Base-by-base conservation (phyloP, 1,140 invertebrate genomes). In the Holotrichia oblita region DNA sequence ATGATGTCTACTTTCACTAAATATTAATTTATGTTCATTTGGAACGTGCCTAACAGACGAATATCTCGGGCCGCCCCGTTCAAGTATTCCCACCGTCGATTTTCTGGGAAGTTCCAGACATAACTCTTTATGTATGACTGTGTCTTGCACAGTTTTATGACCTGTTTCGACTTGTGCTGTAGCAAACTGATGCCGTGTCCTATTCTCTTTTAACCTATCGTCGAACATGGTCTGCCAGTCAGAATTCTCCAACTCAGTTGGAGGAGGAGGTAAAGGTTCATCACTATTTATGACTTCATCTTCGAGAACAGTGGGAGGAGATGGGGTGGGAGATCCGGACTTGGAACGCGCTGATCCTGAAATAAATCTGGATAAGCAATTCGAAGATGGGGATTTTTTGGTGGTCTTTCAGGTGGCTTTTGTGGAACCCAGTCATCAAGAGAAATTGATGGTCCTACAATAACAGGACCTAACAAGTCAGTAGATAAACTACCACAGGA, bases 361-460 rank as follows among this genome's bases (percentile, higher is more conserved):
- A 86, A 87, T 20, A 87, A 81, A 80, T 87, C 87, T 0, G 87
- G 87, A 82, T 86, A 89, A 14, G 87, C 88, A 34, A 86, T 88
- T 82, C 92, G 84, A n/a, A 93, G 83, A 82, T 94, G 92, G 0
- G 93, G 93, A 85, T 94, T 94, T 86, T 95, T 95, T 6, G 90
- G 90, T 44, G 90, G 90, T 44, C 89, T 80, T 82, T 94, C 94
- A 1, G 94, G 94, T 0, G 89, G 89, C 64, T 88, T 82, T 81
- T 95, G 93, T 0, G 94, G 94, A 0, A 93, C 91, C 90, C 91
- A 93, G 80, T 93, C 92, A 78, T 93, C 92, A 14, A 93, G 87
- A 0, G 90, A 91, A 80, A 93, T 92, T 0, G 90, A 88, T 0
- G 90, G 90, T 0, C 92, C 92, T 6, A 93, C 85, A 17, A 93